Conservation (phyloP, 2,888 invertebrate genomes). For the Torymus auratus region DNA sequence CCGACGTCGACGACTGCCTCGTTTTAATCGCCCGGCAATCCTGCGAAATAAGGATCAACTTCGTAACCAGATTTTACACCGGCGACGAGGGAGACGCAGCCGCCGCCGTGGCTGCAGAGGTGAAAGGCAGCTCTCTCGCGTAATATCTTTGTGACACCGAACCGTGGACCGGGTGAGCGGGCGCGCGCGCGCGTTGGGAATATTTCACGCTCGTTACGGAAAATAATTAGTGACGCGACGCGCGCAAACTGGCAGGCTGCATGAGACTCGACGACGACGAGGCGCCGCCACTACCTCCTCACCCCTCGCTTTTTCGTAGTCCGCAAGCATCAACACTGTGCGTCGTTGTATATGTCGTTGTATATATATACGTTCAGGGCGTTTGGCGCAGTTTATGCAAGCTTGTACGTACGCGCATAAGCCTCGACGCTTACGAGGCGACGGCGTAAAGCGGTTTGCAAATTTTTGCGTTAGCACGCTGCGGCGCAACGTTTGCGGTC, state of each 20-base stretch:
- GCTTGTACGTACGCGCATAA: neutral
- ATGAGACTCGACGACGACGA: slow-evolving; percentile 29
- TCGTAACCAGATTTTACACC: slow-evolving; percentile 35
- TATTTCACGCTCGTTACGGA: slow-evolving; percentile 70
- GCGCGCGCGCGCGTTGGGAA: slow-evolving; percentile 50
- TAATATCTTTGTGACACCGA: slow-evolving; percentile 56
- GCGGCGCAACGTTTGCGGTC: neutral
- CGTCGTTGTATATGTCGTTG: too few species aligned
- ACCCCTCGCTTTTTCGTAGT: neutral
- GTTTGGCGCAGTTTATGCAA: neutral
- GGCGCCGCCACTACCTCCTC: slow-evolving; percentile 27
- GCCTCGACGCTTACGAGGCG: slow-evolving; percentile 19
- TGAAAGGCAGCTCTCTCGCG: slow-evolving; percentile 48
- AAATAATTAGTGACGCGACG: slow-evolving; percentile 71
- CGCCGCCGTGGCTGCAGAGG: neutral
- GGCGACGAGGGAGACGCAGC: neutral
- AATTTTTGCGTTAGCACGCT: slow-evolving; percentile 30
- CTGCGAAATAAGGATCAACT: slow-evolving; percentile 36
- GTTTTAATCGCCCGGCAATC: slow-evolving; percentile 38
- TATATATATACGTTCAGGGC: neutral
- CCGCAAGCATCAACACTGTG: neutral
- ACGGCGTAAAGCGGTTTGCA: slow-evolving; percentile 25
- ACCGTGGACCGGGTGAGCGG: neutral
- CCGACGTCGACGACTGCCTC: neutral
- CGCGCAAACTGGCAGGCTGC: slow-evolving; percentile 46